Evolutionary conservation across 2,113 vertebrate species (phyloP), one percentile per base, ranked within the genome.

Genomic region (Ranitomeya variabilis): DNA sequence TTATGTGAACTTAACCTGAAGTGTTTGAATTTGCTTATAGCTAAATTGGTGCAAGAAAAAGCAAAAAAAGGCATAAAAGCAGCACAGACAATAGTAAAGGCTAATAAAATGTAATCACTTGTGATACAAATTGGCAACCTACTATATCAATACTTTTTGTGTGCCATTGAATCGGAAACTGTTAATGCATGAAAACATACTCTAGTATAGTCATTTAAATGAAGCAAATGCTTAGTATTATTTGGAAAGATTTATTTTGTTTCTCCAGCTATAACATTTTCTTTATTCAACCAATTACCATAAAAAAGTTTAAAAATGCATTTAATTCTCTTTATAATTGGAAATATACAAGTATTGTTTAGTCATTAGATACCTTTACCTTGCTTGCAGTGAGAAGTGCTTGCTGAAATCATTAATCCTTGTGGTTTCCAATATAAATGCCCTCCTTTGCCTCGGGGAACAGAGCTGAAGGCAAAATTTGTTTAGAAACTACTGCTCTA

Each of bases 281-380:
- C 80, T 83, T 83, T 66, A 83, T 83, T 64, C 11, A n/a, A 64
- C 60, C 80, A 83, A 64, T 83, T 83, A 83, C 60, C 80, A 64
- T 83, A 83, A 83, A 51, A 66, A 31, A 83, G 64, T 84, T 84
- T 71, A 84, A 84, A 84, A 83, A 84, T 69, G 64, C 82, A 67
- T 54, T 69, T 71, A 54, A 37, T 55, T 19, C 64, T 45, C 51
- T 55, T 69, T 84, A 51, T 55, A 71, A 84, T 55, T 45, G 69
- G 51, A 84, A 84, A 71, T 69, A 84, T 69, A 4, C 82, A 55
- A 71, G 64, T 71, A 84, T 84, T 84, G 64, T 84, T 84, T 84
- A 15, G 64, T 55, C 71, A 84, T 84, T 84, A 83, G 62, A 83
- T 83, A 84, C 51, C 64, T 84, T 69, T 84, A 84, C 62, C 45